Conservation (phyloP, 2,888 invertebrate species). For the Rhimphoctona megacephalus region DNA sequence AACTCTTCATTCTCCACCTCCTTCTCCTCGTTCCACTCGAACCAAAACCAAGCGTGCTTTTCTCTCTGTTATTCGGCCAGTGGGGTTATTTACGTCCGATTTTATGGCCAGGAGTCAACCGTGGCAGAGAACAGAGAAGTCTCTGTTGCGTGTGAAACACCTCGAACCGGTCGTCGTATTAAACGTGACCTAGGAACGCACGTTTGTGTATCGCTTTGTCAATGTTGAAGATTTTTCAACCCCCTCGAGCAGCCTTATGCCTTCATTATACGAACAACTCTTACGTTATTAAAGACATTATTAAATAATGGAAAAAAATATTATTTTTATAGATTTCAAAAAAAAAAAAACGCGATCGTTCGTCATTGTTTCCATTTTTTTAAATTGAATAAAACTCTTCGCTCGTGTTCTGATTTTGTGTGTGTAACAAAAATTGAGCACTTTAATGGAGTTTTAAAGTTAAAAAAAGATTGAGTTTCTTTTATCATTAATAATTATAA, state of each 20-base stretch:
- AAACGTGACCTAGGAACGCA: constrained; percentile 15
- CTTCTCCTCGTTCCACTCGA: constrained; percentile 4
- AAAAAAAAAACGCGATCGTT: too few species aligned
- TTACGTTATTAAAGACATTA: too few species aligned
- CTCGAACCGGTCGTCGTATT: constrained; percentile 29
- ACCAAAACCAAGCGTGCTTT: constrained; percentile 56
- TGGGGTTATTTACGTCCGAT: constrained; percentile 75
- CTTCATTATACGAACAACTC: too few species aligned
- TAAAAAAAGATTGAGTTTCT: too few species aligned
- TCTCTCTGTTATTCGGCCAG: constrained; percentile 70
- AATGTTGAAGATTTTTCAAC: constrained; percentile 2
- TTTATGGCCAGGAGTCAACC: constrained; percentile 71
- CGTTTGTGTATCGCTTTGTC: neutral
- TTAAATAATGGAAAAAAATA: too few species aligned
- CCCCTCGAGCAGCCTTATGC: too few species aligned
- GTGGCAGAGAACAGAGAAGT: constrained; percentile 71
- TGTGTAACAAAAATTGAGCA: too few species aligned
- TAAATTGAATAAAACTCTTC: too few species aligned
- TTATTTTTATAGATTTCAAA: too few species aligned
- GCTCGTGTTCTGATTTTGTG: neutral
- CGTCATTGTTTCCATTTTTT: too few species aligned
- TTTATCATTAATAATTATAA: too few species aligned
- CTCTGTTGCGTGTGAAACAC: constrained; percentile 69
- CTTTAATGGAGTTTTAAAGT: too few species aligned
- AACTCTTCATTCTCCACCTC: constrained; percentile 27